Base-by-base conservation (phyloP, 1,140 invertebrate genomes). In the Anoplophora glabripennis region DNA sequence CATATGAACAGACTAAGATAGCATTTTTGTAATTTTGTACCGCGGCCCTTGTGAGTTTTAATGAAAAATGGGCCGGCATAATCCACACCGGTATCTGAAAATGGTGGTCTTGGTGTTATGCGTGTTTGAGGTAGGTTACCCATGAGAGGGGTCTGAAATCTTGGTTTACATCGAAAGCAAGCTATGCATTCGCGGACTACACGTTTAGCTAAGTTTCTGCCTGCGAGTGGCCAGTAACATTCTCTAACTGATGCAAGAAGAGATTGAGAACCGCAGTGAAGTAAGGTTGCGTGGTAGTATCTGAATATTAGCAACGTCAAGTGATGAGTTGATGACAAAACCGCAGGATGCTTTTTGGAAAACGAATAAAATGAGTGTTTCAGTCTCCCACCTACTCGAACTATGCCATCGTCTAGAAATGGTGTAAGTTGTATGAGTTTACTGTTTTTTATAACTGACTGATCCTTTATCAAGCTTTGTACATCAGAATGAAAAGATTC, bases 1-100 rank as follows among this genome's bases (percentile, higher is more conserved):
- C 73, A 78, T 4, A 75, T 61, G 56, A 76, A 75, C 1, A 74
- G n/a, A 15, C 41, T 34, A 11, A 74, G 37, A 33, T 73, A 76
- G 4, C 37, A 55, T 53, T 76, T 76, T 4, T 54, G 21, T 9
- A 35, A 35, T 47, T 53, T 52, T 1, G 38, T 40, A 45, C 34
- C 69, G 33, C 65, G 61, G 28, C 44, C 49, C 17, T 45, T 36
- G 4, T 18, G 46, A 36, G 49, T 45, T 14, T 49, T 54, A 1
- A 65, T 42, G 18, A 0, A 14, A 18, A 65, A 36, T 14, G 72
- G 71, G n/a, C 70, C 71, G 4, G 61, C 67, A 35, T 69, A 73
- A 42, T 74, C 70, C 0, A 68, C 59, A 3, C 70, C 69, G 17
- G 40, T 55, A 0, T 46, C 36, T 5, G 57, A 40, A 61, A 71